Evolutionary conservation across 2,113 vertebrate species (phyloP), one percentile per base, ranked within the genome.

Genomic region (Cynoglossus semilaevis): DNA sequence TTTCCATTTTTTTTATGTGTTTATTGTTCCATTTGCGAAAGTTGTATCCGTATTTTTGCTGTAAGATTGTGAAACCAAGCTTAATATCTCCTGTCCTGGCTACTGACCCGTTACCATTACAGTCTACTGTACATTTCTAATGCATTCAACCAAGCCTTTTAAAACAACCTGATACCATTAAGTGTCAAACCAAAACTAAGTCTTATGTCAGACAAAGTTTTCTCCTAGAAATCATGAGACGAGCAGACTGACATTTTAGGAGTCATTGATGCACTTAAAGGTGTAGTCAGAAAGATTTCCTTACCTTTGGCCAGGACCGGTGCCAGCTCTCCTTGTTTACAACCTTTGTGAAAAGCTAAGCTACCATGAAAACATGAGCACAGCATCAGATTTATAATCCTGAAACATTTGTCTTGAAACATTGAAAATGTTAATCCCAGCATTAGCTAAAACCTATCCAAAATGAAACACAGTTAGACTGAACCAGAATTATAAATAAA

Each of bases 341-440:
- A 5, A 1, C 41, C 51, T 54, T 54, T 54, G 51, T 54, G 16
- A 36, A 19, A 41, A 54, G 17, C 16, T 41, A 19, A 54, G 37
- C 37, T 38, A 19, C 29, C 49, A 36, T 51, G 49, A 9, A 34
- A 34, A 50, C 14, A 19, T 10, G 29, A 15, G 49, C n/a, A 15
- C 15, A n/a, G 2, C 2, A 51, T 11, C 9, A 15, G 5, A n/a
- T 14, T 13, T 34, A 19, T 34, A 8, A 15, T 34, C 12, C 14
- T n/a, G n/a, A n/a, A n/a, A n/a, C n/a, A n/a, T n/a, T n/a, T n/a
- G n/a, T n/a, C n/a, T n/a, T n/a, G n/a, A n/a, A n/a, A n/a, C n/a
- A n/a, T n/a, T n/a, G n/a, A n/a, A n/a, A n/a, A n/a, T n/a, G n/a
- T n/a, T n/a, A n/a, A n/a, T n/a, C n/a, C n/a, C n/a, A n/a, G n/a